These are phyloP conservation scores for Leptobrachium ailaonicum DNA, from an alignment of 2,113 vertebrate species.

Conservation along the genomic window DNA sequence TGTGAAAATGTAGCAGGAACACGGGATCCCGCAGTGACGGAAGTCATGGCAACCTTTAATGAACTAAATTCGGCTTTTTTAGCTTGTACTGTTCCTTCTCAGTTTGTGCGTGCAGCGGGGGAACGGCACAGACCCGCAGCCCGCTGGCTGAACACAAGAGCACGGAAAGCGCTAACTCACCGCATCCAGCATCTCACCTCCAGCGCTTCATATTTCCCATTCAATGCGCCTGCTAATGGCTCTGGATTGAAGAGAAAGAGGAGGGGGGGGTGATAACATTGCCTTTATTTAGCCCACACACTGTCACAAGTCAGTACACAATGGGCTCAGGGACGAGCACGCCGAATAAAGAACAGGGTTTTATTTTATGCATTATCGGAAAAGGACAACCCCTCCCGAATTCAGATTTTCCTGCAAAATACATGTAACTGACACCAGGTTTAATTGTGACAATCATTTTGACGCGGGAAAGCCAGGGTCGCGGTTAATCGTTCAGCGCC, in stretches of 20 bases:
- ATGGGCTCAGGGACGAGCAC: no score
- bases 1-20: background rate
- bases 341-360: no score
- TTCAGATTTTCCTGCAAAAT: no score
- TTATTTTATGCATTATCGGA: no score
- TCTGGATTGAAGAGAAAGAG: background rate
- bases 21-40: background rate
- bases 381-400: no score
- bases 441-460: no score
- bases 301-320: background rate
- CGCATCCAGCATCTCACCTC: background rate
- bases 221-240: background rate
- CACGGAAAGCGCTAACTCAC: background rate
- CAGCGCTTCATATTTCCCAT: background rate
- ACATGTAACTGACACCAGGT: no score
- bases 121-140: background rate
- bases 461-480: no score
- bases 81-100: background rate
- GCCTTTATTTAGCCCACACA: conserved; percentile 38
- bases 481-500: no score
- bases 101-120: background rate
- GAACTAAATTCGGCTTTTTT: conserved; percentile 16
- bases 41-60: conserved; percentile 17
- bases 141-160: background rate
- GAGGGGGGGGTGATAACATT: background rate